Evolutionary conservation across 2,113 vertebrate genomes (phyloP), one percentile per base, ranked within the genome.

Genomic region (Malaclemys terrapin): DNA sequence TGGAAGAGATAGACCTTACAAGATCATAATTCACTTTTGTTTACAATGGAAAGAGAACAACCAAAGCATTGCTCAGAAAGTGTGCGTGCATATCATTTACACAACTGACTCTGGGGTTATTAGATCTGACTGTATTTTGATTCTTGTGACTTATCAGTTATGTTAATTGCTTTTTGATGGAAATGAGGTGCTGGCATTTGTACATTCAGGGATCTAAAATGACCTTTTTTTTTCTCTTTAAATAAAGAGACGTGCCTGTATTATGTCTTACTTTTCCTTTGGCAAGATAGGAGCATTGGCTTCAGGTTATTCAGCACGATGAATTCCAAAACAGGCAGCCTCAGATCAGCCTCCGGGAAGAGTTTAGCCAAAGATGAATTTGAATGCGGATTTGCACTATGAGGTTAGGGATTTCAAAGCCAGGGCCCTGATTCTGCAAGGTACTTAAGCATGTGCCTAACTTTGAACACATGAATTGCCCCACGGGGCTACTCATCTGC

Each of bases 1-100:
- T 91, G 29, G 17, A 81, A 97, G 90, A 96, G 87, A 96, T 53
- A 93, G 89, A 90, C 80, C 80, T 96, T 96, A 94, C 62, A 91
- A 81, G 91, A 95, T 59, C 0, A 0, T 94, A 96, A 97, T 95
- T 97, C 85, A 96, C 82, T 94, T 96, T 86, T 95, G 95, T 95
- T 95, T 97, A 96, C 93, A 94, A 96, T 91, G 85, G 90, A 84
- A 96, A 96, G 76, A 93, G 93, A 93, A 86, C 19, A 94, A 95
- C 75, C 0, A 5, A 96, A 72, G 79, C 90, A 94, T 95, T 38
- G 82, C 62, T 91, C 38, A 93, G 84, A 90, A 96, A 92, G 72
- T 50, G 27, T 89, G 29, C 0, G 0, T 47, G 53, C 80, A 42
- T 94, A 59, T 91, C 53, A 96, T 96, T 94, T 93, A 89, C 72